Evolutionary conservation across 1,140 invertebrate species (phyloP), one percentile per base, ranked within the genome.

Genomic region (Drosophila punjabiensis): DNA sequence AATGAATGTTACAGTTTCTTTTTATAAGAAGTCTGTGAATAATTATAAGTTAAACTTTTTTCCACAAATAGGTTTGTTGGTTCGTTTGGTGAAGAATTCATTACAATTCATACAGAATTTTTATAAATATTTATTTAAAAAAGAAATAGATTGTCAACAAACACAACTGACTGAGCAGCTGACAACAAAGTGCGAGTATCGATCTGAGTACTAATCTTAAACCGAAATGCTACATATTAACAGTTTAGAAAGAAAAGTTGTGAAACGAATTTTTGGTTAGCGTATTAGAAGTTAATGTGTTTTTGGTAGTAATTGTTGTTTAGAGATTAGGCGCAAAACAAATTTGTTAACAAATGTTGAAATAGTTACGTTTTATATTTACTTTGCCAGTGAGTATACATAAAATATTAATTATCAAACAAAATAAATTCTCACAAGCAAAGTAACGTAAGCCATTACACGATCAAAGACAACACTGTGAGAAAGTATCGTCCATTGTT

Each of bases 401-500:
- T 78, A 50, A 18, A 35, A 64, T 65, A 82, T 61, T 53, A 59
- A 66, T 77, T 52, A 71, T 58, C 11, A 35, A 43, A 63, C 37
- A 33, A 65, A 45, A 32, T 41, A 63, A 45, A 53, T 18, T 58
- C 30, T 64, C 61, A 81, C 41, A 70, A 30, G 47, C 55, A 43
- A 48, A 67, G 13, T 55, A 62, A 76, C 45, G 68, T 50, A 58
- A 56, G 41, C 47, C 68, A 43, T 56, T 39, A 77, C n/a, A 86
- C 75, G 77, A 76, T 79, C 75, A 77, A 68, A 73, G 43, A 74
- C 58, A 74, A 20, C 63, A 86, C 78, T 81, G 84, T 84, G 80
- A 82, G 71, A 74, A 71, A 66, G 79, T 79, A 76, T 91, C 87
- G 87, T 91, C 87, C 87, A 91, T 91, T 84, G 82, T 91, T 91